These are phyloP conservation scores for Tragopan temminckii DNA, from an alignment of 2,797 vertebrate genomes.

Conservation along the genomic window DNA sequence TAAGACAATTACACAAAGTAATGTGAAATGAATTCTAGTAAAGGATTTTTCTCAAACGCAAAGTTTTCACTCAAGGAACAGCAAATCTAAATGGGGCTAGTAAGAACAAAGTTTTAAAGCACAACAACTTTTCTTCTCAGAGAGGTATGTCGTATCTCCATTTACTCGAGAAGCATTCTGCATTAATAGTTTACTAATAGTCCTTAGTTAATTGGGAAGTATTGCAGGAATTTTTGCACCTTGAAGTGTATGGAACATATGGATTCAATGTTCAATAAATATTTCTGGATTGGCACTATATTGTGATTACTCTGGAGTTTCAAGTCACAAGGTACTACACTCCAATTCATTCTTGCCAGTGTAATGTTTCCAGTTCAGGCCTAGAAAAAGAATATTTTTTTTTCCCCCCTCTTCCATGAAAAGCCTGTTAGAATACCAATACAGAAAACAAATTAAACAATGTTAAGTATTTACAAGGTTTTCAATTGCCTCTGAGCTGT, in stretches of 20 bases:
- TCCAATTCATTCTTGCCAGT: background rate
- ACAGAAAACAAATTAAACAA: background rate
- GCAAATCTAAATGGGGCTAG: background rate
- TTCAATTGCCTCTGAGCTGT: background rate
- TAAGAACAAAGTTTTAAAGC: background rate
- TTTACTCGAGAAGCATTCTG: background rate
- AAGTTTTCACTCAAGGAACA: background rate
- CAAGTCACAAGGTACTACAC: rapidly evolving
- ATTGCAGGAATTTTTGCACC: background rate
- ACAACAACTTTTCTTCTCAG: background rate
- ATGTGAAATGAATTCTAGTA: background rate
- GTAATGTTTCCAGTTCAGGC: background rate
- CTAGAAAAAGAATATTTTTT: background rate
- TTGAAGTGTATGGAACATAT: background rate
- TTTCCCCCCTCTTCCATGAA: background rate
- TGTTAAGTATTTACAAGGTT: background rate
- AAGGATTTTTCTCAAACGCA: background rate
- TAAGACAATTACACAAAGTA: background rate
- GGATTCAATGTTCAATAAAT: background rate
- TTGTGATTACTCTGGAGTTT: background rate
- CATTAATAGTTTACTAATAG: background rate
- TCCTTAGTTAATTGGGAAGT: background rate
- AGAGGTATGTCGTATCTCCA: background rate
- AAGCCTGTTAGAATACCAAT: background rate
- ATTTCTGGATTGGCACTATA: background rate